Percentiles rank a stretch among this genome's conserved stretches.
phyloP scores from a whole-genome alignment of 2,888 invertebrate species.

The Zelleria hepariella region DNA sequence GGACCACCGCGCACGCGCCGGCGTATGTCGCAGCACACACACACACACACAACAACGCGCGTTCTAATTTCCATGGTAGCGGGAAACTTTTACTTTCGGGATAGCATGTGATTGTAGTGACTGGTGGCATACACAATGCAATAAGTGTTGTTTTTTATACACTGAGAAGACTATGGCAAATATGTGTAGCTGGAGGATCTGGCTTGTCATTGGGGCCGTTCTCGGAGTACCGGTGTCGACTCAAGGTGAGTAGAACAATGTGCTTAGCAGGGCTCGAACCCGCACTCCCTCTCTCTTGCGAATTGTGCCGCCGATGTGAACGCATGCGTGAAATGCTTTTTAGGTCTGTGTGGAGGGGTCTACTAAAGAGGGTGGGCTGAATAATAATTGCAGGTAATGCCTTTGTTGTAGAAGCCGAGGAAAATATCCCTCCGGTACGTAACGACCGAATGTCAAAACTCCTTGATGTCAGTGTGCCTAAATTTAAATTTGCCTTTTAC shows the following conservation, averaged over 20 bases:
- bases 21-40: too few species aligned
- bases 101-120: neutral
- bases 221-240: conserved; percentile 43
- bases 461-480: too few species aligned
- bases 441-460: too few species aligned
- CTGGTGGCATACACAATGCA: neutral
- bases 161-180: neutral
- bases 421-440: too few species aligned
- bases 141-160: neutral
- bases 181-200: conserved; percentile 15
- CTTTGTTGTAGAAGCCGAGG: too few species aligned
- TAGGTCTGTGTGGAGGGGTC: too few species aligned
- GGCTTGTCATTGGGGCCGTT: conserved; percentile 46
- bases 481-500: too few species aligned
- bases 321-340: neutral
- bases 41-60: neutral
- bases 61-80: conserved; percentile 8
- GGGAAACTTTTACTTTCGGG: conserved; percentile 10
- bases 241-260: conserved; percentile 64
- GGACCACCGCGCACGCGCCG: neutral
- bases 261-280: conserved; percentile 21
- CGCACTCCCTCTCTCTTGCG: conserved; percentile 20
- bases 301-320: conserved; percentile 8
- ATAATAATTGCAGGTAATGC: too few species aligned
- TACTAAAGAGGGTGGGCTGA: too few species aligned